Base-by-base conservation (phyloP, 2,888 invertebrate species). In the Ametastegia equiseti region DNA sequence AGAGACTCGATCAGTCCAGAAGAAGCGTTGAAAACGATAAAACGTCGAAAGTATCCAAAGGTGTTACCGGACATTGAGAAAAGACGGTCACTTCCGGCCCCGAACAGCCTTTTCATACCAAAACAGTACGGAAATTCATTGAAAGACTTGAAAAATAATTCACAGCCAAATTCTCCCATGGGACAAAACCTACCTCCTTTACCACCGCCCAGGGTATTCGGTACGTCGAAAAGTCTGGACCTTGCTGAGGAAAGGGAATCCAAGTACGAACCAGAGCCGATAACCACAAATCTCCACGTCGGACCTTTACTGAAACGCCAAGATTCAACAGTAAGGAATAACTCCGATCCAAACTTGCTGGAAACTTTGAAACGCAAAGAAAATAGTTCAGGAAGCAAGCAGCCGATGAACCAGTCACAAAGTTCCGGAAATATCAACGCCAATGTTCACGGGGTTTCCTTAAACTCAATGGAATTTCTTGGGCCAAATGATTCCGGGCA, bases 31-130 rank as follows among this genome's bases (percentile, higher is more conserved):
- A 92, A 94, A 83, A 95, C 95, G 45, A 96, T 97, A 63, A 95
- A 96, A 90, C 93, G 95, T 81, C 93, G 96, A 85, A 97, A 97
- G 89, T 97, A 95, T 88, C 97, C 97, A 0, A 97, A 97, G 93
- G 97, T 97, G 1, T 90, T 97, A 45, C 97, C 97, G n/a, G 97
- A 97, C 90, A 94, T 96, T 86, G 90, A 91, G 83, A 91, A 91
- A 82, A 84, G 91, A 39, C 87, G 90, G 2, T 91, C 91, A 0
- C 84, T 91, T 3, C 91, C 91, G 2, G 89, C 87, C 0, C 90
- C 88, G 50, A 89, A 82, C 75, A 87, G 87, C 23, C 84, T 89
- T 13, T 86, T 86, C 42, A 71, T 85, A 0, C 84, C 89, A 2
- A 90, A 88, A 63, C 86, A 88, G 42, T 85, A 87, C 23, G 87